Percentiles rank a stretch among this genome's conserved stretches.
Evolutionary conservation across 1,140 invertebrate genomes (phyloP).

Genomic region (Dendrolimus punctatus): DNA sequence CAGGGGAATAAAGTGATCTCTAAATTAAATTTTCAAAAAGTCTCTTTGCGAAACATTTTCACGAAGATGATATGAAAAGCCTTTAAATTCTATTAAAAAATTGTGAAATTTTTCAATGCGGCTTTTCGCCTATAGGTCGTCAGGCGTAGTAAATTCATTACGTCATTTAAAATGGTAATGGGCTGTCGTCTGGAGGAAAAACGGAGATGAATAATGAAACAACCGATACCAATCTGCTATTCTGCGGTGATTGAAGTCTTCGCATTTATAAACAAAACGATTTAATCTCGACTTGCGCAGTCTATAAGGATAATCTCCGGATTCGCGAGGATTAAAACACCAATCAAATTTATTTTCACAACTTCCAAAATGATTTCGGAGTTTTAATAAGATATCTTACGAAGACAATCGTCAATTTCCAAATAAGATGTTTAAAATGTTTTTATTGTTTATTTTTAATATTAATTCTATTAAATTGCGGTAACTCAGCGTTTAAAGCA

Average conservation of each 20-base stretch:
- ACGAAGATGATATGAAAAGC: constrained; percentile 1
- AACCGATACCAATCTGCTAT: constrained; percentile 33
- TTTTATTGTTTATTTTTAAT: no score
- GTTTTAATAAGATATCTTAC: no score
- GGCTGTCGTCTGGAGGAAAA: constrained; percentile 32
- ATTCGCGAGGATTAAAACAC: no score
- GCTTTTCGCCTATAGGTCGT: constrained; percentile 11
- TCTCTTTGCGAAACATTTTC: constrained; percentile 1
- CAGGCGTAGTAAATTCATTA: constrained; percentile 46
- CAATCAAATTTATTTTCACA: no score
- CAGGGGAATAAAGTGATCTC: no score
- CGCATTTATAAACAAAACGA: constrained; percentile 8
- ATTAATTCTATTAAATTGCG: no score
- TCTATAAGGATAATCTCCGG: no score
- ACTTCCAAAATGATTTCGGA: no score
- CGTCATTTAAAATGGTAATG: constrained; percentile 56
- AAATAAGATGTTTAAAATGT: no score
- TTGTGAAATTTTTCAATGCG: constrained; percentile 9
- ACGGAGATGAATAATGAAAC: constrained; percentile 49
- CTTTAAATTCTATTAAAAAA: constrained; percentile 10
- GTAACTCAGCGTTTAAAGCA: no score
- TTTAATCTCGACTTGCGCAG: no score
- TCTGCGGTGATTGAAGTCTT: constrained; percentile 23
- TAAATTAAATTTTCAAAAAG: neutral
- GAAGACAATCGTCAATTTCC: no score